Conservation (phyloP, 2,888 invertebrate species). For the Brachypalpus laphriformis region DNA sequence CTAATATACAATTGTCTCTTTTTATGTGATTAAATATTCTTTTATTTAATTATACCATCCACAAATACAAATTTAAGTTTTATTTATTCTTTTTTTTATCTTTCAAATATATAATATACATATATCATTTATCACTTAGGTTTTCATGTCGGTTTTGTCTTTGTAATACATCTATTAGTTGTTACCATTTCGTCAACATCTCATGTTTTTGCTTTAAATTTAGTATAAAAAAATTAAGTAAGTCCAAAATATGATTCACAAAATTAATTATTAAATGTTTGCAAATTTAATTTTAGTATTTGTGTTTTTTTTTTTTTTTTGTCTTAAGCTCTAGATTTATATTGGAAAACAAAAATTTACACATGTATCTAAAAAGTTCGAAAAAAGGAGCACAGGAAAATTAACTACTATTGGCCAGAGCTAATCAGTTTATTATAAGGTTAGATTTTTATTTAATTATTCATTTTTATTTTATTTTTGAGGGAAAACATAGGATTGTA, state of each 20-base stretch:
- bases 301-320: constrained; percentile 37
- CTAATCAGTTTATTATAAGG: neutral
- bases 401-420: constrained; percentile 47
- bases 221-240: constrained; percentile 65
- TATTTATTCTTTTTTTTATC: constrained; percentile 34
- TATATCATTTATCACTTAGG: constrained; percentile 70
- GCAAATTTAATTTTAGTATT: constrained; percentile 60
- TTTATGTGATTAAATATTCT: constrained; percentile 56
- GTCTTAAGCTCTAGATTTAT: constrained; percentile 62
- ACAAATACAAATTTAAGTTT: constrained; percentile 64
- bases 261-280: constrained; percentile 33
- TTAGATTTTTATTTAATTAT: neutral
- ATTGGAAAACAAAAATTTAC: constrained; percentile 25
- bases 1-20: constrained; percentile 69
- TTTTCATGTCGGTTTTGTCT: constrained; percentile 70
- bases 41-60: constrained; percentile 55
- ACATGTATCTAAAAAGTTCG: constrained; percentile 11
- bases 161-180: constrained; percentile 62
- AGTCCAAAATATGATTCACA: constrained; percentile 38
- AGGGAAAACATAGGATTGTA: constrained; percentile 1
- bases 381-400: neutral
- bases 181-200: constrained; percentile 37
- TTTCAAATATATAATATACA: constrained; percentile 69
- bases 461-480: neutral
- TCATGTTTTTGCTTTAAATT: constrained; percentile 43